phyloP scores from a whole-genome alignment of 2,113 vertebrate genomes.

The Centropristis striata region DNA sequence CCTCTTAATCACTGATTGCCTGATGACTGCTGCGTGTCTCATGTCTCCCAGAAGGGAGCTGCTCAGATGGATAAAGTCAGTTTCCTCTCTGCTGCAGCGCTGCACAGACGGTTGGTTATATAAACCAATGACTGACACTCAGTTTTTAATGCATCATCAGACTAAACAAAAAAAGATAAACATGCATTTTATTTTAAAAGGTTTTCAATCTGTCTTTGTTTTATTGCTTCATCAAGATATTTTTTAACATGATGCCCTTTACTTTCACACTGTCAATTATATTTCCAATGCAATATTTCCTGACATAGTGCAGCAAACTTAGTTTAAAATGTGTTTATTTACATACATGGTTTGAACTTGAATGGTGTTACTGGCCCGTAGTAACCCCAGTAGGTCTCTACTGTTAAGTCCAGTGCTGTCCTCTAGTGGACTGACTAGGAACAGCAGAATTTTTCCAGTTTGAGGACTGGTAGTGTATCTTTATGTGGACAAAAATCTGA shows the following conservation, averaged over 20 bases:
- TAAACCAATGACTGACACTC: neutral
- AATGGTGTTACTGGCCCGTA: neutral
- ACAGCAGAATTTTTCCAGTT: neutral
- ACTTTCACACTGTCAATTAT: neutral
- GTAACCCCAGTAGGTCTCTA: neutral
- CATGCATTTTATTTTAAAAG: too few relatives aligned
- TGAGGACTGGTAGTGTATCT: neutral
- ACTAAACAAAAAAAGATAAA: too few relatives aligned
- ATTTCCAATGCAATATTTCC: neutral
- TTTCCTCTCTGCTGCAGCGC: conserved; percentile 24
- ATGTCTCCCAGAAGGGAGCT: conserved; percentile 38
- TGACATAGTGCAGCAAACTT: neutral
- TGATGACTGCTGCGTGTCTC: conserved; percentile 64
- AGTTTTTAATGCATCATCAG: neutral
- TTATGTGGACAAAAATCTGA: neutral
- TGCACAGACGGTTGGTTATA: neutral
- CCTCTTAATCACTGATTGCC: conserved; percentile 67
- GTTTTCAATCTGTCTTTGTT: neutral
- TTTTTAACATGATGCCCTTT: neutral
- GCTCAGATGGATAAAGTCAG: neutral
- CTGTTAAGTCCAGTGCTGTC: conserved; percentile 34
- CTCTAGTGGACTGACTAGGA: conserved; percentile 44
- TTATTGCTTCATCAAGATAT: neutral
- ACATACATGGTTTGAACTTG: conserved; percentile 1
- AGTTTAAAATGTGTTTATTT: neutral